Base-by-base conservation (phyloP, 2,888 invertebrate genomes). In the Ochropacha duplaris region DNA sequence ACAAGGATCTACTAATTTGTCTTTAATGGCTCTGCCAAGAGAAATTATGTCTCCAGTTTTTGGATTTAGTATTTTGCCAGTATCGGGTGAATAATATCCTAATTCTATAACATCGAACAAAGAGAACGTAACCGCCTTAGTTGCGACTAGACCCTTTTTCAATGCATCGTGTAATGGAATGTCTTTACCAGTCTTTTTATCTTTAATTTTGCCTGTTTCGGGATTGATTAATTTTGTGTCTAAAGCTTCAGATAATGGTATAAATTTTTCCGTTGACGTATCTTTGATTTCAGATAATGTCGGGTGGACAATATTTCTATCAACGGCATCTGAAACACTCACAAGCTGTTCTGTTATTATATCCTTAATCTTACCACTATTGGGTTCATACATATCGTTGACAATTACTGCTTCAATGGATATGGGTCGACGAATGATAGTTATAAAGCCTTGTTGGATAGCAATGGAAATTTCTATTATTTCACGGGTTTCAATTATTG, bases 211-310 rank as follows among this genome's bases (percentile, higher is more conserved):
- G 54, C 97, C 97, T 8, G 94, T 95, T 69, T 94, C 93, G 0
- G 95, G 87, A 74, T 96, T 91, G 22, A 97, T 89, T 28, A 97
- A 84, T 69, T 96, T 95, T 44, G 93, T 94, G 54, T 94, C 91
- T 52, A 97, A 89, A 31, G 97, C 97, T 81, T 97, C 96, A 50
- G 95, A 94, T 54, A 98, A 90, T 5, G 96, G 94, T 1, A 98
- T 84, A 66, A 95, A 95, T 66, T 94, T 94, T 56, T 96, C 95
- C 52, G 94, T 94, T 71, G 94, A 94, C 0, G 96, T 95, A 79
- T 98, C 97, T 80, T 96, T 96, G 65, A 97, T 95, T 84, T 96
- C 94, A 5, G 96, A 96, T 67, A 97, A 96, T 62, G 95, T 95
- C 1, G 96, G 95, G 85, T 97, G 97, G 28, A 98, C 94, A 63